Percentiles rank a stretch among this genome's conserved stretches.
Conservation (phyloP, 2,888 invertebrate species). For the Coelinius sp. region DNA sequence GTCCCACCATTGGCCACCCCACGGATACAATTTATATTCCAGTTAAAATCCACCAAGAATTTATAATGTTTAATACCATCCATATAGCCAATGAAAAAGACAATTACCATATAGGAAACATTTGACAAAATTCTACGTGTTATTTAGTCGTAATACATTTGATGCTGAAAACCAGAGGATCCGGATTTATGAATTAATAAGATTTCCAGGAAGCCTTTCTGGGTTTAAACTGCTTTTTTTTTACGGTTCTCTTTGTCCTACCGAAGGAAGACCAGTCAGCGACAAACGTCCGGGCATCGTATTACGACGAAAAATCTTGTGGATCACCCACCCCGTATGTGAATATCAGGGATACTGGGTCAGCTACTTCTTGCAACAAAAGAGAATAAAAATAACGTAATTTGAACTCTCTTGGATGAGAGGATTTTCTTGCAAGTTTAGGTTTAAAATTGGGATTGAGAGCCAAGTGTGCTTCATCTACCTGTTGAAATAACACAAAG, state of each 20-base stretch:
- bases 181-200: conserved; percentile 40
- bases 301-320: conserved; percentile 30
- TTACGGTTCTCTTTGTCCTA: conserved; percentile 17
- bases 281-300: conserved; percentile 39
- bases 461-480: neutral
- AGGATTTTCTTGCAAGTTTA: too few relatives aligned
- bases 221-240: conserved; percentile 13
- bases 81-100: neutral
- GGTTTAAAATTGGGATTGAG: neutral
- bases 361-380: conserved; percentile 22
- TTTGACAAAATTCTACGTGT: neutral
- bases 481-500: conserved; percentile 30
- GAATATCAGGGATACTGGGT: conserved; percentile 32
- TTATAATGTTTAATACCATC: neutral
- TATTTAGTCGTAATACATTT: neutral
- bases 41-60: conserved; percentile 21
- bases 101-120: conserved; percentile 15
- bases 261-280: conserved; percentile 29
- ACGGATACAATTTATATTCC: conserved; percentile 24
- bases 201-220: conserved; percentile 50
- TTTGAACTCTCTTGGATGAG: neutral
- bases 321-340: neutral
- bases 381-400: conserved; percentile 19
- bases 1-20: neutral
- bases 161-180: conserved; percentile 17